Evolutionary conservation across 2,113 vertebrate species (phyloP).

Genomic region (Ardeotis arabs): DNA sequence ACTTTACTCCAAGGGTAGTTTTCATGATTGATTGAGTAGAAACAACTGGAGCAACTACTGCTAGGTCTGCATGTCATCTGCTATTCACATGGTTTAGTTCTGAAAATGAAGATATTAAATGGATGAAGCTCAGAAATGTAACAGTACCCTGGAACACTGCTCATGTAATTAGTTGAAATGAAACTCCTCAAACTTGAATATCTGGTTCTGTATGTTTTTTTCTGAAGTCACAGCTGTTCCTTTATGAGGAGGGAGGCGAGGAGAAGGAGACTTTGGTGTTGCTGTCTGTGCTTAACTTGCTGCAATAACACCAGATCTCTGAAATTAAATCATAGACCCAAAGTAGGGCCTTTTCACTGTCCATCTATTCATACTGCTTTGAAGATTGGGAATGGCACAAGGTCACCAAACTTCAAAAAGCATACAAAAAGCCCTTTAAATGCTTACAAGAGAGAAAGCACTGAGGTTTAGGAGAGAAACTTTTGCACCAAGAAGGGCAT

Average conservation of each 20-base stretch:
- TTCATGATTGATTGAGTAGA: conserved; percentile 14
- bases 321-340: not conserved
- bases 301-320: not conserved
- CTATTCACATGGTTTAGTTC: not conserved
- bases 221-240: not conserved
- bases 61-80: not conserved
- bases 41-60: conserved; percentile 24
- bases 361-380: not conserved
- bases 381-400: not conserved
- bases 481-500: not conserved
- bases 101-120: conserved; percentile 14
- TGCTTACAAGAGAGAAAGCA: not conserved
- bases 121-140: not conserved
- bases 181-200: not conserved
- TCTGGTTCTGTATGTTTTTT: not conserved
- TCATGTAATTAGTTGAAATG: not conserved
- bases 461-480: not conserved
- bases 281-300: not conserved
- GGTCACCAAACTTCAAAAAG: not conserved
- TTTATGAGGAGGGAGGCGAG: not conserved
- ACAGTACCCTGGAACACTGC: not conserved
- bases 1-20: not conserved
- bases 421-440: not conserved
- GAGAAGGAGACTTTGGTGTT: not conserved
- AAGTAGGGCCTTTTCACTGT: not conserved